Conservation (phyloP, 1,140 invertebrate genomes). For the Tenebrio molitor region DNA sequence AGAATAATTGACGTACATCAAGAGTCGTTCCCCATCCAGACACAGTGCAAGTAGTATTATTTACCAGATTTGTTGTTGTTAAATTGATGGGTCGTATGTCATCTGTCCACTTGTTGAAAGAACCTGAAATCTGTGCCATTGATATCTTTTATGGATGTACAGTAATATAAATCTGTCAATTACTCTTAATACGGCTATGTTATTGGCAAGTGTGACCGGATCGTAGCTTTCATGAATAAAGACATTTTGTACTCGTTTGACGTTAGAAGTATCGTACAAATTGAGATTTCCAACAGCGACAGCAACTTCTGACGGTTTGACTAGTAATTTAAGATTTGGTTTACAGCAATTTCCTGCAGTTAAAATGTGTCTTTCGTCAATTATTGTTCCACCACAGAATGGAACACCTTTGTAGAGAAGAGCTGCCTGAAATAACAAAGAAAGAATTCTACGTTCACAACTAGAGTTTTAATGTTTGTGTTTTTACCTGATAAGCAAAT, state of each 20-base stretch:
- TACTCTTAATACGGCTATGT: slow-evolving; percentile 28
- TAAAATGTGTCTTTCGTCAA: slow-evolving; percentile 24
- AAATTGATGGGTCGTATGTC: not conserved
- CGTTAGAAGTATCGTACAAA: not conserved
- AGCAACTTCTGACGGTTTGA: slow-evolving; percentile 6
- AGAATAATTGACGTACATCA: not conserved
- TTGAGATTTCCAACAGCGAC: slow-evolving; percentile 7
- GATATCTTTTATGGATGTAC: too few species aligned
- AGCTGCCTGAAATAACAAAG: slow-evolving; percentile 5
- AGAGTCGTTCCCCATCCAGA: slow-evolving; percentile 31
- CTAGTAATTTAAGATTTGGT: not conserved
- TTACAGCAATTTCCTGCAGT: slow-evolving; percentile 20
- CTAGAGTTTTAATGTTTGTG: too few species aligned
- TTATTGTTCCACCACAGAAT: slow-evolving; percentile 19
- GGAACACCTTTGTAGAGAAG: not conserved
- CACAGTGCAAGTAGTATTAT: slow-evolving; percentile 4
- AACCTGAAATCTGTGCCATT: not conserved
- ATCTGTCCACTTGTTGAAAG: slow-evolving; percentile 3
- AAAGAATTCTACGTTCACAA: too few species aligned
- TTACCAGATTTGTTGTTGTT: not conserved
- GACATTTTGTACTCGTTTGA: slow-evolving; percentile 1
- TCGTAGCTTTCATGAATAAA: slow-evolving; percentile 11
- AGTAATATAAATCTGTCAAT: not conserved
- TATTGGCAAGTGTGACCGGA: not conserved
- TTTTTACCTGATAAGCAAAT: slow-evolving; percentile 20